phyloP scores from a whole-genome alignment of 2,888 invertebrate genomes.

The Latheticus oryzae region DNA sequence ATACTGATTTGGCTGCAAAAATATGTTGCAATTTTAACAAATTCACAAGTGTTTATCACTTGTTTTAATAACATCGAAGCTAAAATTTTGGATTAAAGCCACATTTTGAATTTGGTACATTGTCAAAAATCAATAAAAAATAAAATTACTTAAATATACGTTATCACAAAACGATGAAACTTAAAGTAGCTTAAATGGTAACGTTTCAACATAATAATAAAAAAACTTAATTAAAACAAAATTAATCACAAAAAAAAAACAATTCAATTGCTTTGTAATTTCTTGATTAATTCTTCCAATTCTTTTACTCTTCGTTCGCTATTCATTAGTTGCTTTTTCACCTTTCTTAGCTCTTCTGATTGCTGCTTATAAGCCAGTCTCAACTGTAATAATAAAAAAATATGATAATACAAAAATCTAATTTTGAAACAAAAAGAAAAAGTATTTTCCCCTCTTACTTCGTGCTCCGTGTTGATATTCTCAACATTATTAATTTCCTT shows the following conservation, averaged over 20 bases:
- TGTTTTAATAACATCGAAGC: too few relatives aligned
- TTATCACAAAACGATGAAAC: conserved; percentile 27
- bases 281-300: conserved; percentile 80
- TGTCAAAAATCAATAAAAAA: too few relatives aligned
- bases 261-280: conserved; percentile 68
- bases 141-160: conserved; percentile 15
- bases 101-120: too few relatives aligned
- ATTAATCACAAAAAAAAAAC: conserved; percentile 6
- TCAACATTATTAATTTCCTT: conserved; percentile 72
- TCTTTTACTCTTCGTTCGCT: conserved; percentile 85
- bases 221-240: conserved; percentile 1
- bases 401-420: too few relatives aligned
- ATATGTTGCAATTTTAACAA: conserved; percentile 13
- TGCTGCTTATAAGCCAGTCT: conserved; percentile 82
- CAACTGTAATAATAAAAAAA: conserved; percentile 68
- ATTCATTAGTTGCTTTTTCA: conserved; percentile 81
- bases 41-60: conserved; percentile 12
- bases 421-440: too few relatives aligned
- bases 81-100: too few relatives aligned
- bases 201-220: conserved; percentile 14
- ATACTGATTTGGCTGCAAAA: conserved; percentile 37
- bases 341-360: conserved; percentile 81
- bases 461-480: conserved; percentile 71
- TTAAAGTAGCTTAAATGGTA: conserved; percentile 23
- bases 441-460: too few relatives aligned